phyloP scores from a whole-genome alignment of 2,797 vertebrate species.

The Geotrypetes seraphini region DNA sequence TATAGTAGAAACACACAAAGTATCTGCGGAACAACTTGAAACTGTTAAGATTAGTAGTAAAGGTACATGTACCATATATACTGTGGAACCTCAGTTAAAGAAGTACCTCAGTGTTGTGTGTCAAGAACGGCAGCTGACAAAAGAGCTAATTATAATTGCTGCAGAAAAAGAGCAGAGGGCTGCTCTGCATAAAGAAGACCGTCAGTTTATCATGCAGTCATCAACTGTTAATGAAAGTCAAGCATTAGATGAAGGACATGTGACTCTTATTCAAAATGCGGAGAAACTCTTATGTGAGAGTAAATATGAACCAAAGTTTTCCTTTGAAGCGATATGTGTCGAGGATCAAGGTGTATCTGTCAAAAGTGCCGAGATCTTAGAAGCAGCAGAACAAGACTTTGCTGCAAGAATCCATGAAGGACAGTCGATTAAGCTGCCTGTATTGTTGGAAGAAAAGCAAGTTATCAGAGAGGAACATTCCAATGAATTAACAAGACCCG shows the following conservation, averaged over 20 bases:
- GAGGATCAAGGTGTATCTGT: constrained; percentile 55
- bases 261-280: constrained; percentile 48
- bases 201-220: constrained; percentile 55
- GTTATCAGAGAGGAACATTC: constrained; percentile 56
- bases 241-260: constrained; percentile 49
- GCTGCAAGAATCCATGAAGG: constrained; percentile 69
- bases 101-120: constrained; percentile 54
- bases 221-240: constrained; percentile 50
- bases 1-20: constrained; percentile 50
- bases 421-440: constrained; percentile 67
- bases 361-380: constrained; percentile 54
- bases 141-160: constrained; percentile 52
- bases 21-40: constrained; percentile 53
- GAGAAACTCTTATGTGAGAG: constrained; percentile 40
- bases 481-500: constrained; percentile 37
- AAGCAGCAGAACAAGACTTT: constrained; percentile 65
- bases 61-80: constrained; percentile 36
- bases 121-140: constrained; percentile 54
- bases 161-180: constrained; percentile 56
- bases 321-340: constrained; percentile 50
- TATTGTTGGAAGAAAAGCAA: constrained; percentile 71
- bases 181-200: constrained; percentile 64
- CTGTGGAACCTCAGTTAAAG: constrained; percentile 43
- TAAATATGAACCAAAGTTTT: constrained; percentile 52
- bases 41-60: constrained; percentile 46